Conservation (phyloP, 2,797 vertebrate species). For the Pangasius krempfi region DNA sequence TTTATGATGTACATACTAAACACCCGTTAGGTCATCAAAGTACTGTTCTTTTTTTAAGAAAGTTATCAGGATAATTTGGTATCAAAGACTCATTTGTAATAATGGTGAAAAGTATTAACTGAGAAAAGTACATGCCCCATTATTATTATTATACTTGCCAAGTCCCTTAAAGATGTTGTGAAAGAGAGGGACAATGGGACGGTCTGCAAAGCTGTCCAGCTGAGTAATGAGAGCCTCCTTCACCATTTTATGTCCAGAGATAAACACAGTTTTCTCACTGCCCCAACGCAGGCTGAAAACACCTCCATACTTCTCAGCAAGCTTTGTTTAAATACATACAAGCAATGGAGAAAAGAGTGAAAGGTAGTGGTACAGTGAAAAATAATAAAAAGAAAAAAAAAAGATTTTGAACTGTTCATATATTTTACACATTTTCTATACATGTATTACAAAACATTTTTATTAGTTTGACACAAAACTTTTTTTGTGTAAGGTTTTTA, state of each 20-base stretch:
- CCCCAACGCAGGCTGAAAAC: slow-evolving; percentile 75
- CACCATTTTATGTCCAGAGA: slow-evolving; percentile 73
- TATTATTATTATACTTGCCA: slow-evolving; percentile 66
- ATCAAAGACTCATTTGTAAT: neutral
- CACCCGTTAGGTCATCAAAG: neutral
- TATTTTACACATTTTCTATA: neutral
- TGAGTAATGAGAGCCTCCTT: slow-evolving; percentile 74
- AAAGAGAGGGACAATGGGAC: slow-evolving; percentile 66
- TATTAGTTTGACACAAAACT: neutral
- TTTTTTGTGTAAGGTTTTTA: too few species aligned
- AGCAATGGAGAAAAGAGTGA: neutral
- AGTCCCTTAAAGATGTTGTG: slow-evolving; percentile 58
- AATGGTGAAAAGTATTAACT: neutral
- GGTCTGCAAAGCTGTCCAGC: slow-evolving; percentile 70
- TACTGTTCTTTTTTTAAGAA: neutral
- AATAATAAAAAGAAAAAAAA: neutral
- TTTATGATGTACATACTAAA: neutral
- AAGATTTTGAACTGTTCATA: neutral
- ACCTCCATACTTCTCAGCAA: slow-evolving; percentile 67
- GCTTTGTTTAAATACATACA: slow-evolving; percentile 8
- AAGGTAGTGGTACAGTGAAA: neutral
- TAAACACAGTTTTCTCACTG: slow-evolving; percentile 65
- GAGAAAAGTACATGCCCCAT: neutral
- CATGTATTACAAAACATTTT: neutral
- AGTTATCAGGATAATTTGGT: neutral